Evolutionary conservation across 2,888 invertebrate genomes (phyloP), one percentile per base, ranked within the genome.

Genomic region (Morpho achilles): DNA sequence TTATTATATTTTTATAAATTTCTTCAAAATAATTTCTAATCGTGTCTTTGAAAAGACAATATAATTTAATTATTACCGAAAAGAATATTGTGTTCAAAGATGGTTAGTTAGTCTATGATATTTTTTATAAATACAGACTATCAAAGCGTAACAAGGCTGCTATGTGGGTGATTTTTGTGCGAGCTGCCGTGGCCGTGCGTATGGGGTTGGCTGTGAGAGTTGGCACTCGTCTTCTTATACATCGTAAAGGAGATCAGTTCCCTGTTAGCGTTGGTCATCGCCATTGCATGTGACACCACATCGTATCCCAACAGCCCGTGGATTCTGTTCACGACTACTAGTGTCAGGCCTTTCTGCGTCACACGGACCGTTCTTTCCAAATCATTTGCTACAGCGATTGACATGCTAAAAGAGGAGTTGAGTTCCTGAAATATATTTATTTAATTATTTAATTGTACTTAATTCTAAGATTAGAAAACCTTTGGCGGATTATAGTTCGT

Each of bases 211-310:
- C 75, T 68, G 58, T 80, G 82, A 22, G 70, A 69, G 39, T 74
- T 75, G 10, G 73, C 53, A 59, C 74, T 75, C 3, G 82, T 79
- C 71, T 90, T 90, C 77, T 90, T 90, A 68, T 90, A 91, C 84
- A 91, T 77, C 8, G 87, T 85, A 76, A 90, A 91, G 16, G 91
- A 89, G 50, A 90, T 74, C 44, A 90, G 77, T 69, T 91, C 91
- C 3, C 90, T 75, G 69, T 91, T 91, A 9, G 87, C 82, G 66
- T 88, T 89, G 22, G 90, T 89, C 85, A 91, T 89, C 1, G 89
- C 84, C 91, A 91, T 91, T 4, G 91, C 79, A 69, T 91, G 91
- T 0, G 90, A 90, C 1, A 88, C 78, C 8, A 91, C 90, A 69
- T 91, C 89, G 69, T 88, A 91, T 0, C 91, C 91, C 46, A 90